A percentile compares a stretch with the other conserved stretches of the same genome.
These are phyloP conservation scores for Columba janthina DNA, from an alignment of 2,113 vertebrate species.

Conservation along the genomic window DNA sequence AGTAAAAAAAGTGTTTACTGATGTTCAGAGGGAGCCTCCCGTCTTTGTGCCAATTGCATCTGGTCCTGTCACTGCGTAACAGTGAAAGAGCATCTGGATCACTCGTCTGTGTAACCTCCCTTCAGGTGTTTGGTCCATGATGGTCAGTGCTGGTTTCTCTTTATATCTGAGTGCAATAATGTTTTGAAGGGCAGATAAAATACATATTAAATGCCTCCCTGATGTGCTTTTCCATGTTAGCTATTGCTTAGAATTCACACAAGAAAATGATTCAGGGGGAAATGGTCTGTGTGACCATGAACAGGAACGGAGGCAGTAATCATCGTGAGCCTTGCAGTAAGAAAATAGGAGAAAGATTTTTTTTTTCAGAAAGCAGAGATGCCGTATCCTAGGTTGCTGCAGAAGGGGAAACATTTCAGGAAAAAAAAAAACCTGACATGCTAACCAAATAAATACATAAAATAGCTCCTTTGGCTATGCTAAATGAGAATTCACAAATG, in stretches of 20 bases:
- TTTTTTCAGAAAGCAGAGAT: background rate
- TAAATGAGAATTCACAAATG: background rate
- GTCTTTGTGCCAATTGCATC: background rate
- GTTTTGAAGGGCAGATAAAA: background rate
- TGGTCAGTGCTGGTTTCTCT: background rate
- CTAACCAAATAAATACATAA: background rate
- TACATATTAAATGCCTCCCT: background rate
- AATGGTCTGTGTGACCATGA: background rate
- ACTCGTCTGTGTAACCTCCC: background rate
- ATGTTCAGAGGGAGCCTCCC: background rate
- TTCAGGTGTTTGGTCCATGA: background rate
- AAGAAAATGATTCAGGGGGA: background rate
- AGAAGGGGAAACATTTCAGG: background rate
- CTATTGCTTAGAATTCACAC: background rate
- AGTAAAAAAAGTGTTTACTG: background rate
- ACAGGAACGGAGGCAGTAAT: background rate
- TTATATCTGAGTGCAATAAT: background rate
- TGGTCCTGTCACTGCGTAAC: background rate
- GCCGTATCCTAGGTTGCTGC: background rate
- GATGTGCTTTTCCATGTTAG: background rate
- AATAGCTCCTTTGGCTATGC: background rate
- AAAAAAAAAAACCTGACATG: background rate
- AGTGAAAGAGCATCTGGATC: background rate
- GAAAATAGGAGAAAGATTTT: background rate
- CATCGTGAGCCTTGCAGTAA: fast-evolving